phyloP scores from a whole-genome alignment of 2,797 vertebrate species.

The Pipistrellus pipistrellus region DNA sequence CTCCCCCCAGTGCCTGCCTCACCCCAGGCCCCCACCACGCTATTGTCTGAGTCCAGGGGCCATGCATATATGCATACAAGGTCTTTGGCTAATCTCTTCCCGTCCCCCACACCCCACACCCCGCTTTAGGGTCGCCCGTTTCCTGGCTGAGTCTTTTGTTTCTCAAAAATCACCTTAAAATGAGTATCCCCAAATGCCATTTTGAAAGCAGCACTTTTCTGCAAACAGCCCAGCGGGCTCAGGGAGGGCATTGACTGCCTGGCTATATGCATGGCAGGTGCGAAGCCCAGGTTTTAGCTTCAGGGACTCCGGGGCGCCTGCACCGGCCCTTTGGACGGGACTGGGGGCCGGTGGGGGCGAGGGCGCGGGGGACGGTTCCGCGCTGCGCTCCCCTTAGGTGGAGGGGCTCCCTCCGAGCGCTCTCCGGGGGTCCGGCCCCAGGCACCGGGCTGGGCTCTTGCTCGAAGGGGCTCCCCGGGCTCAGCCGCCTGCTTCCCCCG shows the following conservation, averaged over 20 bases:
- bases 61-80: neutral
- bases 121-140: neutral
- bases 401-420: neutral
- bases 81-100: neutral
- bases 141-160: neutral
- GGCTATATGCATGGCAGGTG: neutral
- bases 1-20: neutral
- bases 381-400: neutral
- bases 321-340: neutral
- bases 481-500: neutral
- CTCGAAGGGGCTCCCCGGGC: constrained; percentile 1
- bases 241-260: neutral
- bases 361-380: neutral
- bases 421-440: neutral
- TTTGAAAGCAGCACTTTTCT: neutral
- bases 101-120: neutral
- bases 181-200: neutral
- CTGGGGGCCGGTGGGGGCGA: neutral
- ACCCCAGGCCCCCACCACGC: neutral
- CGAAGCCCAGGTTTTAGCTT: neutral
- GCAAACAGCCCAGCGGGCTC: neutral
- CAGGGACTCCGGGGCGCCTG: neutral
- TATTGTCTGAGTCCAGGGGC: neutral
- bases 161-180: neutral
- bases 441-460: neutral